phyloP scores from a whole-genome alignment of 2,797 vertebrate genomes.

The Eutrigla gurnardus region DNA sequence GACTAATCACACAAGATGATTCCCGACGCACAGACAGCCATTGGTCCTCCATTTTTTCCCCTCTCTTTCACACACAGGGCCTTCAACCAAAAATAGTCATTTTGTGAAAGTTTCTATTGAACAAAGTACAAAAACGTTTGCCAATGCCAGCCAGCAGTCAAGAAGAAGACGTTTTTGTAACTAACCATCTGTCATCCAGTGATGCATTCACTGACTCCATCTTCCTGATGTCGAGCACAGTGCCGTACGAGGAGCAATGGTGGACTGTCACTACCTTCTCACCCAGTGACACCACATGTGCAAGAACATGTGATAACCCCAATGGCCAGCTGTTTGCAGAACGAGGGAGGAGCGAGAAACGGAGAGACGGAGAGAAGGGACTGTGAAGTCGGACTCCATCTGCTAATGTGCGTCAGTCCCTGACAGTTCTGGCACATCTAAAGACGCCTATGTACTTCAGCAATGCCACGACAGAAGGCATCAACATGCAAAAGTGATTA shows the following conservation, averaged over 20 bases:
- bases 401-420: conserved; percentile 73
- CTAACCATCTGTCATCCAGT: background rate
- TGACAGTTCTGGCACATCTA: conserved; percentile 65
- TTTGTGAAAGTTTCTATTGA: conserved; percentile 2
- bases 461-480: conserved; percentile 56
- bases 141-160: background rate
- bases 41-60: conserved; percentile 9
- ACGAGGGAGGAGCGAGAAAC: conserved; percentile 36
- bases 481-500: conserved; percentile 38
- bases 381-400: conserved; percentile 67
- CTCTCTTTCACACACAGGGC: background rate
- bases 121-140: background rate
- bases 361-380: conserved; percentile 41
- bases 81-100: background rate
- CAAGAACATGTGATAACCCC: conserved; percentile 40
- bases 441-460: conserved; percentile 52
- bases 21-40: conserved; percentile 52
- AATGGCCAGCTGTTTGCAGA: conserved; percentile 60
- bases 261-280: conserved; percentile 33
- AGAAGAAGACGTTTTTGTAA: background rate
- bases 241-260: background rate
- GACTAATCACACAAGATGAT: conserved; percentile 76
- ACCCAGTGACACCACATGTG: conserved; percentile 37
- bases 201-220: background rate
- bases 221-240: conserved; percentile 15